Evolutionary conservation across 2,113 vertebrate species (phyloP).

Genomic region (Gallinago jamesoni): DNA sequence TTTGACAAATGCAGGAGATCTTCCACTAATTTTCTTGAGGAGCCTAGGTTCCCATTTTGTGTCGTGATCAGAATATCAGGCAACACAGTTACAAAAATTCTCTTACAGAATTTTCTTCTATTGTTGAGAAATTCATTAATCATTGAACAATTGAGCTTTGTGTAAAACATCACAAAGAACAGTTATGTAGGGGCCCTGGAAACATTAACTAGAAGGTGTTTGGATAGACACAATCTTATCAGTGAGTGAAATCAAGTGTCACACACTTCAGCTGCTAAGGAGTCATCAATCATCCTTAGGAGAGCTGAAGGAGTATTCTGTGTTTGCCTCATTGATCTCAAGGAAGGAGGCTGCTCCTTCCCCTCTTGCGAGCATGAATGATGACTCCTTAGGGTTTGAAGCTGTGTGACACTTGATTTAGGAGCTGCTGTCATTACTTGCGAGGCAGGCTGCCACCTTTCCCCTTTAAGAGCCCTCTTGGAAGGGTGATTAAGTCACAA

Average conservation of each 20-base stretch:
- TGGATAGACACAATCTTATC: slow-evolving; percentile 53
- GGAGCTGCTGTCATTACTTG: slow-evolving; percentile 10
- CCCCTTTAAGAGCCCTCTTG: neutral
- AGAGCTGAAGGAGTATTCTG: slow-evolving; percentile 9
- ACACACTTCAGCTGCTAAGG: slow-evolving; percentile 53
- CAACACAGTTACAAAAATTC: neutral
- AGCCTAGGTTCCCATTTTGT: neutral
- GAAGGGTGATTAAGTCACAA: neutral
- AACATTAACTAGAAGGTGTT: slow-evolving; percentile 60
- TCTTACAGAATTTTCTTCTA: neutral
- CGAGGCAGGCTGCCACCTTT: neutral
- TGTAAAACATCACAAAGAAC: neutral
- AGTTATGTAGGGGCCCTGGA: neutral
- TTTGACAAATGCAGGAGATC: neutral
- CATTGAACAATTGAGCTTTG: slow-evolving; percentile 51
- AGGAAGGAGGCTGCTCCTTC: slow-evolving; percentile 38
- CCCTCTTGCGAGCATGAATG: slow-evolving; percentile 19
- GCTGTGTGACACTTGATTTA: slow-evolving; percentile 25
- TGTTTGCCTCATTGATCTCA: slow-evolving; percentile 35
- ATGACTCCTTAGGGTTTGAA: slow-evolving; percentile 35
- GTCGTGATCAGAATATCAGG: neutral
- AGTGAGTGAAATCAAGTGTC: slow-evolving; percentile 57
- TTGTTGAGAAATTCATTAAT: slow-evolving; percentile 53
- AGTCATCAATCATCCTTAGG: slow-evolving; percentile 53
- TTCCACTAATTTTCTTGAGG: neutral